phyloP scores from a whole-genome alignment of 1,140 invertebrate genomes.

The Micrasema minimum region DNA sequence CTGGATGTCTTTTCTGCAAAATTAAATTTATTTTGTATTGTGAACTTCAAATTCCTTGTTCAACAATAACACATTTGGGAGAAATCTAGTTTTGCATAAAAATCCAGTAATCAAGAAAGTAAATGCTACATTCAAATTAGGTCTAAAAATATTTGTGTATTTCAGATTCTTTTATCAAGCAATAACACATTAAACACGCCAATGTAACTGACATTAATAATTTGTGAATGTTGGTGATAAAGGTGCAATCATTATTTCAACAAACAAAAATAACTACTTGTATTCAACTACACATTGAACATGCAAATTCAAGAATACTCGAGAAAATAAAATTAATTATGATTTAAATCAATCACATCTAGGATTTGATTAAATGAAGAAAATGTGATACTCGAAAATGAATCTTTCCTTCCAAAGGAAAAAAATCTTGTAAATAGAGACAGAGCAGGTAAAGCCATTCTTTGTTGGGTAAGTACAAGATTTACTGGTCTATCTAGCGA shows the following conservation, averaged over 20 bases:
- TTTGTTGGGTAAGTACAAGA: too few relatives aligned
- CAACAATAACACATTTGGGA: constrained; percentile 12
- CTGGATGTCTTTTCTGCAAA: background rate
- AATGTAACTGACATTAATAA: background rate
- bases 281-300: constrained; percentile 1
- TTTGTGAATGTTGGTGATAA: too few relatives aligned
- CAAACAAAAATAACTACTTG: background rate
- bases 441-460: too few relatives aligned
- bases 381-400: too few relatives aligned
- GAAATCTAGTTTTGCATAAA: constrained; percentile 5
- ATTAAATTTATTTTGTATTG: background rate
- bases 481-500: too few relatives aligned
- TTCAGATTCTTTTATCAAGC: background rate
- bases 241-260: too few relatives aligned
- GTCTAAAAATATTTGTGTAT: constrained; percentile 13
- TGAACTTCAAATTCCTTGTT: too few relatives aligned
- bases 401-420: too few relatives aligned
- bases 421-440: too few relatives aligned
- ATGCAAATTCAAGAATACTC: constrained; percentile 13
- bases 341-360: too few relatives aligned
- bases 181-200: background rate
- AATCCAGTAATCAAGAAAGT: background rate
- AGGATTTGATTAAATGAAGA: too few relatives aligned
- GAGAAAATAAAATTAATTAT: too few relatives aligned
- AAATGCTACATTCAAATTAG: constrained; percentile 35